Percentiles rank a stretch among this genome's conserved stretches.
Evolutionary conservation across 2,797 vertebrate species (phyloP).

Genomic region (Scarus forsteni): DNA sequence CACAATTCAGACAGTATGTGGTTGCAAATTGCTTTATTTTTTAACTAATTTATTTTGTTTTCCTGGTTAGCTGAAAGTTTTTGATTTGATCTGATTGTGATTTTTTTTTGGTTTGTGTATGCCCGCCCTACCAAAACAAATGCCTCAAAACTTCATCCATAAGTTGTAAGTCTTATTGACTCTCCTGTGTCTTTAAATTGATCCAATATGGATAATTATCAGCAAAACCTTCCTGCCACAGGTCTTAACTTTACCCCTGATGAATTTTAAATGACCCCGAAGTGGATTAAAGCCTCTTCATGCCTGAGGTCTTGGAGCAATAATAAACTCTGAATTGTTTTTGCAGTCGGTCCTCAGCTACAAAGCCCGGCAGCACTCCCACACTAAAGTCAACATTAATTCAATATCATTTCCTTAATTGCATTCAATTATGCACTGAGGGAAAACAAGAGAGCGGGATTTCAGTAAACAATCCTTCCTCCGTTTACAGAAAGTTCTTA

Average conservation of each 20-base stretch:
- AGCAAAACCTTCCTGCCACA: neutral
- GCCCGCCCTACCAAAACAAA: no score
- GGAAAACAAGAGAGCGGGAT: conserved; percentile 9
- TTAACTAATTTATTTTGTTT: no score
- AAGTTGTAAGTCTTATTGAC: no score
- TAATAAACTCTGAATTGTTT: conserved; percentile 10
- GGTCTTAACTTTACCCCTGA: neutral
- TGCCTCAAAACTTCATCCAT: no score
- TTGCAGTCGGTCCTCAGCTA: conserved; percentile 8
- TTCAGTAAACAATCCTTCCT: conserved; percentile 55
- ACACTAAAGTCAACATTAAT: conserved; percentile 29
- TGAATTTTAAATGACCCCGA: neutral
- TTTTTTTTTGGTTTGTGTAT: no score
- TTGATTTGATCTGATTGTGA: no score
- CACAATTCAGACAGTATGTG: no score
- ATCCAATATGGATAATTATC: neutral
- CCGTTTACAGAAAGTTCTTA: conserved; percentile 55
- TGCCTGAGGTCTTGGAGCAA: neutral
- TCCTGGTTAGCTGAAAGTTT: no score
- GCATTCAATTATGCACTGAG: conserved; percentile 42
- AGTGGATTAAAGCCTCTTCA: conserved; percentile 2
- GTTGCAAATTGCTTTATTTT: no score
- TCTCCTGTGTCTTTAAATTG: neutral
- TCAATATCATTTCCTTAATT: conserved; percentile 59
- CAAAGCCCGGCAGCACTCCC: conserved; percentile 29